Evolutionary conservation across 2,113 vertebrate species (phyloP).

Genomic region (Nerophis ophidion): DNA sequence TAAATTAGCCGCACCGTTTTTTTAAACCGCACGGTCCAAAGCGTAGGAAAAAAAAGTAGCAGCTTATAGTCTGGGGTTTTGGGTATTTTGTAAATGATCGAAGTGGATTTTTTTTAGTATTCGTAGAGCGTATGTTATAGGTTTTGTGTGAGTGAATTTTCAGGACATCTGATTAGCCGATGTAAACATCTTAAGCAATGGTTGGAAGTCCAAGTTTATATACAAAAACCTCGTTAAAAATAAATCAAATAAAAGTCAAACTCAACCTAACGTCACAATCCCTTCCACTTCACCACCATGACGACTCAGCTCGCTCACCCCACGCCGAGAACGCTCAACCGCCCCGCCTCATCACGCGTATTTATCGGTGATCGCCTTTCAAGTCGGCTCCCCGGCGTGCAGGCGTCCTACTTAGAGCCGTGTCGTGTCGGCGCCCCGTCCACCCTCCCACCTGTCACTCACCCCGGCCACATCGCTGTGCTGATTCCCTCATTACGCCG

Average conservation of each 20-base stretch:
- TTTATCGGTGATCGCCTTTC: slow-evolving; percentile 64
- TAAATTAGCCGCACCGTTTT: no score
- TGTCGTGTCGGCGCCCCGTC: slow-evolving; percentile 42
- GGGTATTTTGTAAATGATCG: no score
- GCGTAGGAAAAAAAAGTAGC: no score
- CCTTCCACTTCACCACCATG: slow-evolving; percentile 51
- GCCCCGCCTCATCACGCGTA: slow-evolving; percentile 66
- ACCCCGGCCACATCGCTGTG: slow-evolving; percentile 44
- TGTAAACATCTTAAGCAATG: no score
- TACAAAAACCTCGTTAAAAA: slow-evolving; percentile 17
- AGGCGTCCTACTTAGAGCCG: slow-evolving; percentile 63
- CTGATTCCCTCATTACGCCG: slow-evolving; percentile 52
- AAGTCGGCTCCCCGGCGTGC: slow-evolving; percentile 52
- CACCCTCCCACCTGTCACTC: slow-evolving; percentile 41
- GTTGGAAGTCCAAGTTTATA: slow-evolving; percentile 8
- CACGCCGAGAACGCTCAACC: slow-evolving; percentile 45
- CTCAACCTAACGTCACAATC: slow-evolving; percentile 55
- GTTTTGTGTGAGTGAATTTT: no score
- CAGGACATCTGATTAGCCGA: no score
- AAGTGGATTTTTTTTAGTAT: no score
- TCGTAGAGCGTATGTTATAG: no score
- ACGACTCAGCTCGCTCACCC: slow-evolving; percentile 49
- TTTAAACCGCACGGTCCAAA: no score
- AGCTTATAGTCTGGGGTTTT: no score
- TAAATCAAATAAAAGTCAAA: slow-evolving; percentile 43